Percentiles rank a stretch among this genome's conserved stretches.
Conservation (phyloP, 1,140 invertebrate genomes). For the Teleogryllus occipitalis region DNA sequence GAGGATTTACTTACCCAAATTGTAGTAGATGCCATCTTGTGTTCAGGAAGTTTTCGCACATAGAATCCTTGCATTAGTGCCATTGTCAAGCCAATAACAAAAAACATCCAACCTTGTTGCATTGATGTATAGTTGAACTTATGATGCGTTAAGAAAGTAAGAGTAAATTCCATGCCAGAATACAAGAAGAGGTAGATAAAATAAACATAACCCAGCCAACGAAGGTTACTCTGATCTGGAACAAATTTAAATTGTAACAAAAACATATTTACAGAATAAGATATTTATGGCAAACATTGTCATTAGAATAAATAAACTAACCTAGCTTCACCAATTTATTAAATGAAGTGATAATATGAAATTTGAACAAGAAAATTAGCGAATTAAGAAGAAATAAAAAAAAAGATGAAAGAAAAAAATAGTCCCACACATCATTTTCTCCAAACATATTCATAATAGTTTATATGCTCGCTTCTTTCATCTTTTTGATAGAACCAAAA, state of each 20-base stretch:
- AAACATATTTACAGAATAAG: no score
- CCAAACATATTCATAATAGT: no score
- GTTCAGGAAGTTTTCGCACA: constrained; percentile 67
- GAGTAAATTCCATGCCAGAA: constrained; percentile 94
- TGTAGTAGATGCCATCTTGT: constrained; percentile 65
- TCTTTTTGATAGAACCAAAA: no score
- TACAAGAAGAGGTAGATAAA: constrained; percentile 96
- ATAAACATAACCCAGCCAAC: constrained; percentile 73
- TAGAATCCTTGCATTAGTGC: constrained; percentile 85
- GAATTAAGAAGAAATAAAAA: no score
- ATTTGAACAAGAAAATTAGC: no score
- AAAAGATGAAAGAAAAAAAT: no score
- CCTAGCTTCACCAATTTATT: no score
- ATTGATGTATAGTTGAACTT: constrained; percentile 86
- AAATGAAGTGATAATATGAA: no score
- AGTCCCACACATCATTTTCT: no score
- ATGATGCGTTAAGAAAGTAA: constrained; percentile 94
- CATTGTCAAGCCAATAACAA: constrained; percentile 90
- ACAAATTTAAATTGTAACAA: neutral
- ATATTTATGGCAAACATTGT: no score
- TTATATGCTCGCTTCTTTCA: no score
- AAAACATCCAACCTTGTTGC: constrained; percentile 97
- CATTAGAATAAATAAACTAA: no score
- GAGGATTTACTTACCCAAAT: constrained; percentile 43
- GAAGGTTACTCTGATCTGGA: constrained; percentile 54